Base-by-base conservation (phyloP, 2,113 vertebrate genomes). In the Muntiacus reevesi region DNA sequence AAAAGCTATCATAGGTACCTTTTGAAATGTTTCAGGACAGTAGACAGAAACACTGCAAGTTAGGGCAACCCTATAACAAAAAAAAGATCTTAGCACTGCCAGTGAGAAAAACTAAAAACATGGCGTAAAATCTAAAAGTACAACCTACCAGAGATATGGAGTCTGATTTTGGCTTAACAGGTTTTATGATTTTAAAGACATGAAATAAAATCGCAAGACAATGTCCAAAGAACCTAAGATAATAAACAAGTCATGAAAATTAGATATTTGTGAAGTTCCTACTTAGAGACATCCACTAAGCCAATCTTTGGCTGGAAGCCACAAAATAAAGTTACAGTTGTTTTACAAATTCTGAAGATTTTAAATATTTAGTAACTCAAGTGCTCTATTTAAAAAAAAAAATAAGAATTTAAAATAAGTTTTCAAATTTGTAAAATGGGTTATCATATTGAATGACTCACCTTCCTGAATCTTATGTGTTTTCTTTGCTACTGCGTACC, bases 61-160 rank as follows among this genome's bases (percentile, higher is more conserved):
- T 71, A 83, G 83, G 15, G 17, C 36, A 96, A 30, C 30, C 1
- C 16, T 94, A 16, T 6, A 96, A 54, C 8, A 57, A 54, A 30
- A 6, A 50, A 21, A 86, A 40, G 7, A 3, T 60, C 33, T 93
- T 86, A 14, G n/a, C 47, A 83, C 7, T 57, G 2, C 59, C 19
- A 43, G 47, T 90, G 15, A 94, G 55, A 93, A 96, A 93, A 95
- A 62, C 71, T 78, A 95, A 87, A 97, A 52, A 17, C 50, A 60
- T 7, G 40, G 5, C 50, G 1, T 78, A 60, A 96, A 88, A 96
- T 33, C 28, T 43, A 89, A 43, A 93, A 88, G 27, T 67, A 95
- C 43, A 94, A 52, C 6, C 33, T 40, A 52, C 6, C 3, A 0
- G 52, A 79, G 23, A 59, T 33, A 52, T 36, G 36, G 13, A 33